phyloP scores from a whole-genome alignment of 2,888 invertebrate species.

The Taphrorychus bicolor region DNA sequence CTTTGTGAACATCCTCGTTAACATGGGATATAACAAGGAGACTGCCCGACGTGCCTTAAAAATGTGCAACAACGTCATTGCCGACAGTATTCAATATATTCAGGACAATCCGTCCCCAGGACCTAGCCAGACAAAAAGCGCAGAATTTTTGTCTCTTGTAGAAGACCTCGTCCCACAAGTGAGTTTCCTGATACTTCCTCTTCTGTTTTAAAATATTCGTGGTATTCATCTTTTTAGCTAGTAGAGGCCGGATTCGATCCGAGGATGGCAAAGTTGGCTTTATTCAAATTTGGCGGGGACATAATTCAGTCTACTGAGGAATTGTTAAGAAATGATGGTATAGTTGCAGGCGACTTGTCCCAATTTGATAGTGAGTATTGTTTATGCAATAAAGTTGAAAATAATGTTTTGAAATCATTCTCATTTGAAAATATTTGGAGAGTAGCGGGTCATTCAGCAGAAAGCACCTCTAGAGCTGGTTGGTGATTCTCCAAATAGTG shows the following conservation, averaged over 20 bases:
- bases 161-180: constrained; percentile 57
- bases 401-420: no score
- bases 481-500: no score
- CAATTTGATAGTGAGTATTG: constrained; percentile 44
- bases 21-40: constrained; percentile 73
- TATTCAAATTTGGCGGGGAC: constrained; percentile 65
- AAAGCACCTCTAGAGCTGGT: no score
- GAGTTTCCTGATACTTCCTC: not conserved
- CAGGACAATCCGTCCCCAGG: constrained; percentile 66
- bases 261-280: constrained; percentile 63
- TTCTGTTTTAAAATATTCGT: constrained; percentile 3
- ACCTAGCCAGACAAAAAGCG: constrained; percentile 57
- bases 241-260: constrained; percentile 68
- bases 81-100: constrained; percentile 69
- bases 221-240: constrained; percentile 55
- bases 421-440: not conserved
- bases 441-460: no score
- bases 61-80: constrained; percentile 73
- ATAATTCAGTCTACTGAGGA: constrained; percentile 67
- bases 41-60: constrained; percentile 69
- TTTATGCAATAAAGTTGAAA: no score
- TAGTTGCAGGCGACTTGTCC: constrained; percentile 50
- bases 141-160: constrained; percentile 52
- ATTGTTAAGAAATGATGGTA: constrained; percentile 61
- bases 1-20: constrained; percentile 64